Evolutionary conservation across 2,113 vertebrate genomes (phyloP).

Genomic region (Galemys pyrenaicus): DNA sequence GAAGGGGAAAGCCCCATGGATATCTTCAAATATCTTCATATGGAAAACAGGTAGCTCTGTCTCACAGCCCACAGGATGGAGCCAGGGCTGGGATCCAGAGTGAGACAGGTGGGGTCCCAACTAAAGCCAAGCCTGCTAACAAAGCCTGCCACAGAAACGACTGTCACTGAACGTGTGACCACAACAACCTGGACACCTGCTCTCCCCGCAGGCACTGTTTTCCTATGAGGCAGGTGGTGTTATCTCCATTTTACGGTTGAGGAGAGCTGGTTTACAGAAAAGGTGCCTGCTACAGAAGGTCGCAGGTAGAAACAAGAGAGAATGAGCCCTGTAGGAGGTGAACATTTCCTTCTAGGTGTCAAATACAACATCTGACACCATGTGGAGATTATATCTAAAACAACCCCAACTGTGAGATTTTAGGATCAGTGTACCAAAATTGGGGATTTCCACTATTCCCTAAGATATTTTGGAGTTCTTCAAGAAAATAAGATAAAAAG

Average conservation of each 20-base stretch:
- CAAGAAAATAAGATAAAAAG: not conserved
- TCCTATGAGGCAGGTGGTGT: not conserved
- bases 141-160: not conserved
- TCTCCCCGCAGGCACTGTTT: not conserved
- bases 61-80: rapidly evolving
- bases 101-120: not conserved
- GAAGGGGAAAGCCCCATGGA: not conserved
- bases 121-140: not conserved
- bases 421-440: not conserved
- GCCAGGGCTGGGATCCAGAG: not conserved
- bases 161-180: not conserved
- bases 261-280: not conserved
- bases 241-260: not conserved
- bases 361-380: not conserved
- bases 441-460: not conserved
- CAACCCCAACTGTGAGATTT: not conserved
- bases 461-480: not conserved
- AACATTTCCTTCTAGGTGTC: rapidly evolving
- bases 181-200: not conserved
- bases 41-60: not conserved
- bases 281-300: not conserved
- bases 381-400: rapidly evolving
- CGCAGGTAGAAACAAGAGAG: not conserved
- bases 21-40: not conserved
- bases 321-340: rapidly evolving